A percentile compares a stretch with the other conserved stretches of the same genome.
Evolutionary conservation across 2,113 vertebrate genomes (phyloP).

Genomic region (Sclerurus mexicanus): DNA sequence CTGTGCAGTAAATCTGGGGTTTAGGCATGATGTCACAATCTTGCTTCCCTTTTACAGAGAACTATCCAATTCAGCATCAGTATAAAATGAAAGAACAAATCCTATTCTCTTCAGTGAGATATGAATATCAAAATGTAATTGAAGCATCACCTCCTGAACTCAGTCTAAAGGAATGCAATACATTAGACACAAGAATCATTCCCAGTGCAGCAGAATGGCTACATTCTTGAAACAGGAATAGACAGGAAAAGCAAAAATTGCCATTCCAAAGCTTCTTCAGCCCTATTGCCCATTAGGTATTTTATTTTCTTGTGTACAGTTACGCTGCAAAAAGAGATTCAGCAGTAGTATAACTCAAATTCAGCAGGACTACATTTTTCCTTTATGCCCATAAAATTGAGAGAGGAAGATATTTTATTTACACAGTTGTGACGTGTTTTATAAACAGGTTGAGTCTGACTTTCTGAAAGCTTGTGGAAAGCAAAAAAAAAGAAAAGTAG

Average conservation of each 20-base stretch:
- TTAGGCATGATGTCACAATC: background rate
- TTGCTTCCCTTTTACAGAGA: background rate
- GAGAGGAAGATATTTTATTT: background rate
- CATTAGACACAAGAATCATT: background rate
- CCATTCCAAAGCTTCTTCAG: background rate
- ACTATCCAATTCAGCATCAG: background rate
- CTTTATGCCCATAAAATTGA: background rate
- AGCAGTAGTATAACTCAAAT: background rate
- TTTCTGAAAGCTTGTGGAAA: background rate
- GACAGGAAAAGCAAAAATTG: background rate
- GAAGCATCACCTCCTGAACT: background rate
- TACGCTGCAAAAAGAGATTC: background rate
- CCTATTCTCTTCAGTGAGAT: background rate
- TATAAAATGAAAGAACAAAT: background rate
- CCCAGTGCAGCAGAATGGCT: background rate
- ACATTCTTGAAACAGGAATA: background rate
- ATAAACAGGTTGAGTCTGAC: background rate
- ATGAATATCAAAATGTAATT: background rate
- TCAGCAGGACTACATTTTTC: background rate
- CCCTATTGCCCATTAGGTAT: background rate
- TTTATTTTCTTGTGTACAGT: background rate
- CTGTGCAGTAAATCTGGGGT: background rate
- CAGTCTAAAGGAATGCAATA: background rate
- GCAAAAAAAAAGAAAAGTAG: background rate
- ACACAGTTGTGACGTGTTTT: background rate